phyloP scores from a whole-genome alignment of 1,140 invertebrate genomes.

The Cotesia vestalis region DNA sequence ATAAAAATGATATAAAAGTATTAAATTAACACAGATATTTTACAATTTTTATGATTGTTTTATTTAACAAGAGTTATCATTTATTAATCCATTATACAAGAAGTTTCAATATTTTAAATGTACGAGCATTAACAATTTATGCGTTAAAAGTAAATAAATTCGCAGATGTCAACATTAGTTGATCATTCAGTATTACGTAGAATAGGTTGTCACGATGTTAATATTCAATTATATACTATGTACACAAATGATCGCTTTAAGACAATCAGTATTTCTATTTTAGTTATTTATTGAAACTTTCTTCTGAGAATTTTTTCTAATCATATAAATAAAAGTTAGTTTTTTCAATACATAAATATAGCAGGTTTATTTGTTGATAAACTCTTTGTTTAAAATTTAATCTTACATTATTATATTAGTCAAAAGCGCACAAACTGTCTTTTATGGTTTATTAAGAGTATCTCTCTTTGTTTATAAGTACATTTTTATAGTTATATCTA shows the following conservation, averaged over 20 bases:
- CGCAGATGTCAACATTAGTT: no score
- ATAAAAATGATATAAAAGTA: no score
- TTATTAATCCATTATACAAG: slow-evolving; percentile 59
- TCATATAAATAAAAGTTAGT: slow-evolving; percentile 35
- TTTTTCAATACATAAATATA: slow-evolving; percentile 37
- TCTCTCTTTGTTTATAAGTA: slow-evolving; percentile 23
- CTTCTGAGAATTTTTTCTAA: slow-evolving; percentile 40
- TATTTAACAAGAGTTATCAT: slow-evolving; percentile 56
- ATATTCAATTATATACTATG: slow-evolving; percentile 57
- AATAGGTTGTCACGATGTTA: slow-evolving; percentile 55
- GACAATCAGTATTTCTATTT: slow-evolving; percentile 33
- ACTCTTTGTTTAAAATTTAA: slow-evolving; percentile 34
- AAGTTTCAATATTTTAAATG: slow-evolving; percentile 43
- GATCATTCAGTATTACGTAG: slow-evolving; percentile 51
- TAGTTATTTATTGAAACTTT: slow-evolving; percentile 47
- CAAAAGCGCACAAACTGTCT: slow-evolving; percentile 57
- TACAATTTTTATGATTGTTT: not conserved
- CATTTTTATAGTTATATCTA: slow-evolving; percentile 36
- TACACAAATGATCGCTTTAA: slow-evolving; percentile 57
- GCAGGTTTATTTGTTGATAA: slow-evolving; percentile 33
- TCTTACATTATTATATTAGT: slow-evolving; percentile 45
- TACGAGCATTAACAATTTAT: slow-evolving; percentile 49
- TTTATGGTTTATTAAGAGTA: slow-evolving; percentile 52
- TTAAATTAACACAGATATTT: no score
- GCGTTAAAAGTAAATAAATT: no score